Evolutionary conservation across 2,888 invertebrate species (phyloP).

Genomic region (Coelopa pilipes): DNA sequence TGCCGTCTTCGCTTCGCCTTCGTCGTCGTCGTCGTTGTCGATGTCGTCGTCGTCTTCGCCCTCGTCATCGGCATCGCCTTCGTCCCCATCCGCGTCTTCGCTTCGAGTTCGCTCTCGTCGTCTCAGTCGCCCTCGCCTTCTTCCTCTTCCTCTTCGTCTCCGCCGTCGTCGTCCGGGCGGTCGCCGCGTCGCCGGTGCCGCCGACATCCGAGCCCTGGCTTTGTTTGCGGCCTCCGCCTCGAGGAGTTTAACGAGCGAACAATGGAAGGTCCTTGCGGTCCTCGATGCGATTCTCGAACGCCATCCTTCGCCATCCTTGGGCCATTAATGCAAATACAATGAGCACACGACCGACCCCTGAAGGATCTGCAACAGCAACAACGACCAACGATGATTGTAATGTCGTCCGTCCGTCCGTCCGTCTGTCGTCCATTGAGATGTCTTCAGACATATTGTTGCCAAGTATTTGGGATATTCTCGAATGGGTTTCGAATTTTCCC

Average conservation of each 20-base stretch:
- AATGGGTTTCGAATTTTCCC: constrained; percentile 26
- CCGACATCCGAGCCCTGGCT: constrained; percentile 29
- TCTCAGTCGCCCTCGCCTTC: too few species aligned
- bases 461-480: constrained; percentile 9
- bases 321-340: constrained; percentile 25
- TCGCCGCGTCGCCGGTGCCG: constrained; percentile 5
- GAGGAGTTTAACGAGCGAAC: constrained; percentile 35
- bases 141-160: too few species aligned
- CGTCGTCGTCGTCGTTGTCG: too few species aligned
- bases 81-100: too few species aligned
- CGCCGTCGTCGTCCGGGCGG: constrained; percentile 21
- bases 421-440: not conserved
- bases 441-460: constrained; percentile 8
- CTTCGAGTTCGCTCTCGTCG: too few species aligned
- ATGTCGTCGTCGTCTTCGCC: too few species aligned
- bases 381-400: too few species aligned
- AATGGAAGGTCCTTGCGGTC: constrained; percentile 12
- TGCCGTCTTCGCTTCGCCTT: too few species aligned
- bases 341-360: constrained; percentile 26
- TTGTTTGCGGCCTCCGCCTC: constrained; percentile 23
- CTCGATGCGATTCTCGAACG: constrained; percentile 10
- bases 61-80: too few species aligned
- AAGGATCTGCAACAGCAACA: not conserved
- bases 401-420: not conserved
- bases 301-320: not conserved